A percentile compares a stretch with the other conserved stretches of the same genome.
Evolutionary conservation across 2,888 invertebrate genomes (phyloP).

Genomic region (Drosophila pseudotalamancana): DNA sequence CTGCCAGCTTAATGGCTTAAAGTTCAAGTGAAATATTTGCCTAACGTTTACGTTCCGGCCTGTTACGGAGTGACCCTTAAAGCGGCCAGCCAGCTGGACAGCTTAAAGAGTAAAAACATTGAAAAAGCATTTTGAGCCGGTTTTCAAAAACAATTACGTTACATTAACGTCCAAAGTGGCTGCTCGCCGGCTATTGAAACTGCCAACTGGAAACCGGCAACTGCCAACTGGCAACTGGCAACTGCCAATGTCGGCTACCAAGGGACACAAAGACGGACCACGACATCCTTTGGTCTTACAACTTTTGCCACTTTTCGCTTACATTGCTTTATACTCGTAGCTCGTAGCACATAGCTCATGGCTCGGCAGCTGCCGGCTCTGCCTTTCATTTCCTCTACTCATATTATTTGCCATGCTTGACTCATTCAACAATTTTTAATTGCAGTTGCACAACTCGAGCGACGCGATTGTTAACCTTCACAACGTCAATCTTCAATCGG

Average conservation of each 20-base stretch:
- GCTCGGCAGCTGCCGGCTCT: neutral
- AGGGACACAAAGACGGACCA: conserved; percentile 4
- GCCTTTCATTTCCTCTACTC: conserved; percentile 16
- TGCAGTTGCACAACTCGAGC: conserved; percentile 88
- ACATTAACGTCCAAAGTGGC: conserved; percentile 73
- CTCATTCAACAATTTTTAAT: conserved; percentile 70
- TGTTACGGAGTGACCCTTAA: conserved; percentile 44
- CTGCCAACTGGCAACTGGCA: conserved; percentile 15
- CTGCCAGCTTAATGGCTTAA: conserved; percentile 69
- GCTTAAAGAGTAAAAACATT: conserved; percentile 43
- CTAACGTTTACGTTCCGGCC: conserved; percentile 57
- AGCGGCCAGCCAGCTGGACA: neutral
- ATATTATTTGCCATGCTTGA: conserved; percentile 34
- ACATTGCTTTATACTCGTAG: conserved; percentile 35
- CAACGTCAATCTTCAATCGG: conserved; percentile 87
- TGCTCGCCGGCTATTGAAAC: conserved; percentile 48
- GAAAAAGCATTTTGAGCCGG: conserved; percentile 42
- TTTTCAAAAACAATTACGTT: conserved; percentile 73
- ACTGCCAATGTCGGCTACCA: conserved; percentile 33
- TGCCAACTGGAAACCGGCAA: conserved; percentile 34
- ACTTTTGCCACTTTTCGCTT: conserved; percentile 55
- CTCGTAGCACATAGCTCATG: no score
- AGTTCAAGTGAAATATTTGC: conserved; percentile 73
- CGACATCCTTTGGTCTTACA: conserved; percentile 39
- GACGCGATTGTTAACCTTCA: conserved; percentile 88